Evolutionary conservation across 2,888 invertebrate species (phyloP), one percentile per base, ranked within the genome.

Genomic region (Drosophila austrosaltans): DNA sequence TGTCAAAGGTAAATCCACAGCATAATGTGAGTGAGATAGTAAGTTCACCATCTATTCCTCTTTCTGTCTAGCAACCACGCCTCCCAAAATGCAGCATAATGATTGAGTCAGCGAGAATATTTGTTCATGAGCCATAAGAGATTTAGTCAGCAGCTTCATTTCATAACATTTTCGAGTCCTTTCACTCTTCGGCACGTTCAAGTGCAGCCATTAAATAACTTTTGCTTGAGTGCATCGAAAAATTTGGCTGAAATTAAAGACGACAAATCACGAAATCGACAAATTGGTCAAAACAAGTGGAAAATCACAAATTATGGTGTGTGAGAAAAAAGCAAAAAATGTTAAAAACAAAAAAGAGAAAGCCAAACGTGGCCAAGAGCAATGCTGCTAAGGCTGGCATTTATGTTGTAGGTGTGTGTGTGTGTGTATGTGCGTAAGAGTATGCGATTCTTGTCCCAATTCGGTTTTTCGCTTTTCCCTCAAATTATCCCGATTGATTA

Each of bases 261-360:
- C 62, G 66, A 66, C 65, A 77, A 77, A 71, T 77, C 77, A 71
- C 42, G 67, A 74, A 89, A 77, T 83, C 84, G 62, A 68, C 73
- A 87, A 85, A 89, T 89, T 89, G 89, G 84, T 79, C 77, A 81
- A 83, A 79, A 81, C 79, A 88, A 88, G 87, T 85, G 81, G 77
- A 77, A 88, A 85, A 84, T 88, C 86, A 82, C 75, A 78, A 82
- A 80, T 85, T 77, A 73, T 74, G 66, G 63, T 65, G 69, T 65
- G 69, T 72, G 72, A 71, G 40, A 70, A 70, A 32, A 72, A 20
- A 56, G 48, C 61, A 56, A 48, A 48, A 48, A 48, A 48, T 22
- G 7, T 36, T 36, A 3, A 48, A 22, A 48, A 48, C 8, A 8
- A 12, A 48, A 48, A 48, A 20, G 8, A 5, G 22, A 25, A 48